Base-by-base conservation (phyloP, 2,797 vertebrate species). In the Denticeps clupeoides region DNA sequence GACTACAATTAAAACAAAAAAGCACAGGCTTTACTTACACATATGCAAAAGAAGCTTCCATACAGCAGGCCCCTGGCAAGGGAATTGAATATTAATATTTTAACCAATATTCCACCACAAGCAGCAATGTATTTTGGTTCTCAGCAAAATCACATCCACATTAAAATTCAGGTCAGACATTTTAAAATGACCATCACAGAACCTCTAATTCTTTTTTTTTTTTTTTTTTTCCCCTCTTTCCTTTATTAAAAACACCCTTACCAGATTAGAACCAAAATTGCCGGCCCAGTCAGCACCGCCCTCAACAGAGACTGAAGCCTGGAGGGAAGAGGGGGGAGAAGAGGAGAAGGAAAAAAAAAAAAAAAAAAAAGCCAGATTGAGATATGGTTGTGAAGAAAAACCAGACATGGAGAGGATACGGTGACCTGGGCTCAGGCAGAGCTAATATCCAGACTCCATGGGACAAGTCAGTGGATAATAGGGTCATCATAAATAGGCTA, bases 381-480 rank as follows among this genome's bases (percentile, higher is more conserved):
- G 28, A 3, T 19, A 38, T 6, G 23, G 37, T 1, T 10, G 1
- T 10, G 23, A 18, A 18, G 22, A 11, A 42, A 6, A 8, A 28
- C 27, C 32, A 9, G 4, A 11, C 18, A 38, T 6, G 4, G 71
- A 75, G 78, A 77, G 63, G n/a, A n/a, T n/a, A n/a, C n/a, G n/a
- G n/a, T n/a, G n/a, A n/a, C n/a, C n/a, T n/a, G n/a, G n/a, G 2
- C 16, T 86, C 82, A 83, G 81, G 53, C 80, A 86, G 82, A 86
- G 83, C 83, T 84, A 86, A 84, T 81, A 70, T 21, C 49, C 15
- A 49, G 41, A 64, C 80, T 73, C 58, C 81, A 86, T 45, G 46
- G 25, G 5, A 50, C 19, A 59, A 18, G 78, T 84, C 82, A 82
- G 78, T 15, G 13, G 56, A 66, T 0, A 57, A 4, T 25, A 0